Conservation (phyloP, 2,113 vertebrate genomes). For the Vombatus ursinus region DNA sequence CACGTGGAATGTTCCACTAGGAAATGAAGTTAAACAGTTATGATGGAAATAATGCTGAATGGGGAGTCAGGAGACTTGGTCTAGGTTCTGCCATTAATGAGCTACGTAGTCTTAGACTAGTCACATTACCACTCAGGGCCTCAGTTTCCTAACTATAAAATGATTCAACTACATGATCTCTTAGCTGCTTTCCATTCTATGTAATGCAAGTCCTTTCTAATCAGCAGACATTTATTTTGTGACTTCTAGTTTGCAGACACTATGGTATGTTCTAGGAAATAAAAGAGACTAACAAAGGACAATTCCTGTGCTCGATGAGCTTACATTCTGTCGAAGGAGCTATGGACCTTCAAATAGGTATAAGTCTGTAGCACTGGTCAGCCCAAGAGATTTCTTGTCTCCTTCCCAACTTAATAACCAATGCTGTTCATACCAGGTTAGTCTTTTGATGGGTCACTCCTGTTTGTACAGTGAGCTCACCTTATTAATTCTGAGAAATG, state of each 20-base stretch:
- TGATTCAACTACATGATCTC: background rate
- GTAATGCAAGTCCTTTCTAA: background rate
- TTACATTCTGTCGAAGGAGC: background rate
- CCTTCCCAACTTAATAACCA: slow-evolving; percentile 1
- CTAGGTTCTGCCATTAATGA: background rate
- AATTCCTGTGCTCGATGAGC: background rate
- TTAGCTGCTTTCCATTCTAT: background rate
- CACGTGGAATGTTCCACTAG: background rate
- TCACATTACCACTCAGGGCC: background rate
- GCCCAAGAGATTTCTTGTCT: background rate
- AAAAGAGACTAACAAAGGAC: background rate
- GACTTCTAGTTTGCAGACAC: background rate
- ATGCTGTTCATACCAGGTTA: background rate
- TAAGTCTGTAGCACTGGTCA: background rate
- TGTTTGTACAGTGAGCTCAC: background rate
- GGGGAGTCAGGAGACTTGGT: background rate
- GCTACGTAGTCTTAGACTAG: background rate
- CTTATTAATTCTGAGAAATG: background rate
- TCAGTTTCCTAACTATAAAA: background rate
- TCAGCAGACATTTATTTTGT: background rate
- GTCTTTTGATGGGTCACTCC: background rate
- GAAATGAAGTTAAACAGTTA: background rate
- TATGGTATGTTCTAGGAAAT: background rate
- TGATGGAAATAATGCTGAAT: background rate
- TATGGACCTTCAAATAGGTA: background rate